Conservation (phyloP, 2,888 invertebrate genomes). For the Lycaena phlaeas region DNA sequence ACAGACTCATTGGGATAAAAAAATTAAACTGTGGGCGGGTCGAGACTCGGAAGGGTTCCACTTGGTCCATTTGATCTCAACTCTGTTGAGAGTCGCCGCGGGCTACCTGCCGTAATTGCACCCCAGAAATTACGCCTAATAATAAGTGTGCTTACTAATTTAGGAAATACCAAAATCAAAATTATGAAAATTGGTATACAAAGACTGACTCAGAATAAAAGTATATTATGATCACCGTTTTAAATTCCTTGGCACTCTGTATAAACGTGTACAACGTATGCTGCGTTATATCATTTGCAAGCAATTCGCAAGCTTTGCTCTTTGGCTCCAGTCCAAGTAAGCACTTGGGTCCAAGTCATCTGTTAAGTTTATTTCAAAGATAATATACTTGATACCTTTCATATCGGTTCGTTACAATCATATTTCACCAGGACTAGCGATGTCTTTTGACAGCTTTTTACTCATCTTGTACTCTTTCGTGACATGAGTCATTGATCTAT, state of each 20-base stretch:
- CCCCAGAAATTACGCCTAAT: constrained; percentile 67
- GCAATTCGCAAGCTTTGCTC: constrained; percentile 37
- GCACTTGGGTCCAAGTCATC: constrained; percentile 47
- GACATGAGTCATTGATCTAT: no score
- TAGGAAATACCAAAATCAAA: constrained; percentile 43
- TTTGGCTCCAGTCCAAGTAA: constrained; percentile 46
- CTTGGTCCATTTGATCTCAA: constrained; percentile 27
- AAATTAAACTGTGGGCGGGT: constrained; percentile 68
- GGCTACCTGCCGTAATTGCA: constrained; percentile 71
- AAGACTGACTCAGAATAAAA: constrained; percentile 4
- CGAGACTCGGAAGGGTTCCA: constrained; percentile 43
- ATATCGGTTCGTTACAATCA: constrained; percentile 13
- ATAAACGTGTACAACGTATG: constrained; percentile 33
- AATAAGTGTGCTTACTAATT: constrained; percentile 65
- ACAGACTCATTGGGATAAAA: constrained; percentile 30
- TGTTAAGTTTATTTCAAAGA: constrained; percentile 48
- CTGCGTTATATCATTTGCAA: constrained; percentile 42
- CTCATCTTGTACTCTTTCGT: no score
- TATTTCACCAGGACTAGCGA: no score
- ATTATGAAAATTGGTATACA: constrained; percentile 26
- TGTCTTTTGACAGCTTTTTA: no score
- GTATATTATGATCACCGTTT: constrained; percentile 17
- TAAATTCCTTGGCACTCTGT: constrained; percentile 29
- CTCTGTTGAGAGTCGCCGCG: constrained; percentile 44
- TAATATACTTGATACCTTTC: constrained; percentile 14